Evolutionary conservation across 2,113 vertebrate species (phyloP).

Genomic region (Cheilinus undulatus): DNA sequence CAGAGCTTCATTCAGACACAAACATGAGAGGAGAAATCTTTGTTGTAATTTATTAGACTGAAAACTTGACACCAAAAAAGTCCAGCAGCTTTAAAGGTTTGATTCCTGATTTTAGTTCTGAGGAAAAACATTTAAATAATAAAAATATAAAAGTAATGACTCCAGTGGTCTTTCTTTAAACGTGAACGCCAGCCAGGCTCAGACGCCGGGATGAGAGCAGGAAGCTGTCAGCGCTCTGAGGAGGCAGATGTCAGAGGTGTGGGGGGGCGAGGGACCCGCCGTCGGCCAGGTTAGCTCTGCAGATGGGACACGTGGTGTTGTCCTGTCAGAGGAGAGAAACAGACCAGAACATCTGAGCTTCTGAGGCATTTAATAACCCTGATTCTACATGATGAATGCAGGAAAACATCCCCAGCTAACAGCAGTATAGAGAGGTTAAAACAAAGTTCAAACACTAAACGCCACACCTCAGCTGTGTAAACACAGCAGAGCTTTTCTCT

Average conservation of each 20-base stretch:
- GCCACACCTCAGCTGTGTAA: no score
- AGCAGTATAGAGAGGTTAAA: no score
- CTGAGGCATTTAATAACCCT: no score
- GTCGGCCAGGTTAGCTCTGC: slow-evolving; percentile 78
- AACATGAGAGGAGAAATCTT: neutral
- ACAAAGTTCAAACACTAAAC: no score
- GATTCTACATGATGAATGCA: no score
- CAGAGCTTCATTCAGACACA: no score
- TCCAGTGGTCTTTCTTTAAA: neutral
- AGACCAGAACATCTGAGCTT: no score
- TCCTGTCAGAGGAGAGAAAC: slow-evolving; percentile 66
- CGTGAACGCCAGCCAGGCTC: neutral
- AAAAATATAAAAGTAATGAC: slow-evolving; percentile 17
- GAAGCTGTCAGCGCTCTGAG: neutral
- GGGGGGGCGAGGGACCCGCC: neutral
- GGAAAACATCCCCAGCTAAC: no score
- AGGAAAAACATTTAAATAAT: slow-evolving; percentile 7
- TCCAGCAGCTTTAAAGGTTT: neutral
- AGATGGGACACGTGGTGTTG: slow-evolving; percentile 83
- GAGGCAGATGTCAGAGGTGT: slow-evolving; percentile 24
- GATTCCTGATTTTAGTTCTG: neutral
- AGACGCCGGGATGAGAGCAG: neutral
- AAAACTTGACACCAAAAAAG: neutral
- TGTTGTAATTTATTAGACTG: neutral
- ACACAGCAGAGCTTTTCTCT: no score